Evolutionary conservation across 2,113 vertebrate species (phyloP).

Genomic region (Dicerorhinus sumatrensis): DNA sequence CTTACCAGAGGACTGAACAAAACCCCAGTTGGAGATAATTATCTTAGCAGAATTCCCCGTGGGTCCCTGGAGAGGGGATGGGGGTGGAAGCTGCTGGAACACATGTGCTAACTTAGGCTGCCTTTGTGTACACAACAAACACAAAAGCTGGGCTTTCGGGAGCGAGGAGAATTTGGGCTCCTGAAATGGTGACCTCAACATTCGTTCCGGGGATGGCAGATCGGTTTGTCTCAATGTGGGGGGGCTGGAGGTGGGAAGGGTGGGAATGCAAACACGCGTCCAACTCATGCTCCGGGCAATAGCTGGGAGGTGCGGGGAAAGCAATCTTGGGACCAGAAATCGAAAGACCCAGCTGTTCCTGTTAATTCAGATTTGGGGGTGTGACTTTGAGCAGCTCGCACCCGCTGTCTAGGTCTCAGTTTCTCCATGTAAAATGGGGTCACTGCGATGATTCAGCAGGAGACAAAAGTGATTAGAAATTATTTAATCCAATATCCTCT

Average conservation of each 20-base stretch:
- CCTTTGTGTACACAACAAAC: conserved; percentile 78
- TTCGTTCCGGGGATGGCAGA: conserved; percentile 62
- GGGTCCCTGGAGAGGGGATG: conserved; percentile 58
- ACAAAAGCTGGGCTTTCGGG: conserved; percentile 64
- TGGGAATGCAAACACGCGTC: neutral
- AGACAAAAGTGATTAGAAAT: neutral
- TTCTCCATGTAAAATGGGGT: neutral
- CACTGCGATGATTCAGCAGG: neutral
- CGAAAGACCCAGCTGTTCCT: neutral
- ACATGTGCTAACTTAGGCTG: conserved; percentile 66
- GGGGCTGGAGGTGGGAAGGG: neutral
- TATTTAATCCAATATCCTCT: neutral
- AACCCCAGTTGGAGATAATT: conserved; percentile 81
- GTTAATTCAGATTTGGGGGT: neutral
- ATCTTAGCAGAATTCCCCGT: conserved; percentile 80
- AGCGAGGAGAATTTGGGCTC: conserved; percentile 63
- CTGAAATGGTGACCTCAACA: conserved; percentile 71
- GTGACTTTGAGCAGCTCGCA: neutral
- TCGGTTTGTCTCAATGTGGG: neutral
- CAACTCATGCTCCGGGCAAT: neutral
- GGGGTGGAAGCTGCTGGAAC: conserved; percentile 65
- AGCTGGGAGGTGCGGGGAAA: neutral
- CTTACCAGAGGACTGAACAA: conserved; percentile 77
- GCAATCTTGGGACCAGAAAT: neutral
- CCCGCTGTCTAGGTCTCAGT: neutral